phyloP scores from a whole-genome alignment of 2,113 vertebrate genomes.

The Hippocampus barbouri region DNA sequence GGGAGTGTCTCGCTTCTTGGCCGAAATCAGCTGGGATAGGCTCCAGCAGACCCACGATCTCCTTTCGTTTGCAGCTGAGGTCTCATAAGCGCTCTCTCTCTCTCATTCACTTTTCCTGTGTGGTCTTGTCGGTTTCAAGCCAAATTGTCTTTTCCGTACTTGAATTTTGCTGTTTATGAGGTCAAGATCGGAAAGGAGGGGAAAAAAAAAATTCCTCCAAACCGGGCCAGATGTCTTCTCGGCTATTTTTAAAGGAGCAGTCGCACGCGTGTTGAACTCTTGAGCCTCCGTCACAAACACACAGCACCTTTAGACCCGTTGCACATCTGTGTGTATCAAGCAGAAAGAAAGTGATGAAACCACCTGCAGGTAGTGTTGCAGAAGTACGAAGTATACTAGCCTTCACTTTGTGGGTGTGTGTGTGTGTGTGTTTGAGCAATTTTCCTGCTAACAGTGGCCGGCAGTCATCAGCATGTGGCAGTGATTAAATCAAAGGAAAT shows the following conservation, averaged over 20 bases:
- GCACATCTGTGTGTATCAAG: conserved; percentile 1
- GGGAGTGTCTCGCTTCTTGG: too few relatives aligned
- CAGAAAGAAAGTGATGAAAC: not conserved
- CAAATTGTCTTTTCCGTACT: not conserved
- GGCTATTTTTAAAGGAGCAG: conserved; percentile 6
- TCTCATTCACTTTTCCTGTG: not conserved
- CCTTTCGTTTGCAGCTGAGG: not conserved
- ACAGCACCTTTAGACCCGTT: not conserved
- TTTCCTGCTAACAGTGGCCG: conserved; percentile 72
- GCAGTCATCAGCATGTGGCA: conserved; percentile 78
- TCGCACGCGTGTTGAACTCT: conserved; percentile 1
- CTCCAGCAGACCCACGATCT: not conserved
- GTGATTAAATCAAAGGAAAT: conserved; percentile 81
- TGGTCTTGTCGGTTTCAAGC: not conserved
- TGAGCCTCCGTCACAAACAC: not conserved
- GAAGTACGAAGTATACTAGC: not conserved
- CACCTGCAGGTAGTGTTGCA: not conserved
- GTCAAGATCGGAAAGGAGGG: not conserved
- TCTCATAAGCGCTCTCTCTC: too few relatives aligned
- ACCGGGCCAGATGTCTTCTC: not conserved
- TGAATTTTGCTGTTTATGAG: not conserved
- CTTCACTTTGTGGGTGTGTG: not conserved
- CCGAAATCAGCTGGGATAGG: not conserved
- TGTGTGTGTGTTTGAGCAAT: conserved; percentile 2
- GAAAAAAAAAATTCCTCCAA: not conserved